phyloP scores from a whole-genome alignment of 2,888 invertebrate genomes.

The Heliconius ismenius region DNA sequence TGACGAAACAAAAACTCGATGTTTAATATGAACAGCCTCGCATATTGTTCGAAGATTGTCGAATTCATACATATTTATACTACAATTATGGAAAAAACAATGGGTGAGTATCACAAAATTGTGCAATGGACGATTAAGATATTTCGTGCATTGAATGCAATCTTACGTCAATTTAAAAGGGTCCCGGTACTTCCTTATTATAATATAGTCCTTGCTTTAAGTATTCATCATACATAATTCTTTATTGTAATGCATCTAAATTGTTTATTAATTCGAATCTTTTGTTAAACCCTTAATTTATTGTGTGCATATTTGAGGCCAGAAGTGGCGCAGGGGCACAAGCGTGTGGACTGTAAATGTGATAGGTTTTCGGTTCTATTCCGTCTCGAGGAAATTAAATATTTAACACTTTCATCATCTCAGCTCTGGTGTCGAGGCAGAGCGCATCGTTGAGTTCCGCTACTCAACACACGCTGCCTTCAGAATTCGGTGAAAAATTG shows the following conservation, averaged over 20 bases:
- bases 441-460: too few relatives aligned
- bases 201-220: not conserved
- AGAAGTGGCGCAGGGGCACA: too few relatives aligned
- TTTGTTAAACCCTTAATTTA: not conserved
- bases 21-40: conserved; percentile 64
- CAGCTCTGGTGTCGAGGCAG: too few relatives aligned
- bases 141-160: conserved; percentile 40
- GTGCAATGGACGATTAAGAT: conserved; percentile 49
- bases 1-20: conserved; percentile 69
- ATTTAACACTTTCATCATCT: too few relatives aligned
- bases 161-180: conserved; percentile 25
- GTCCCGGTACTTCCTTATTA: conserved; percentile 19
- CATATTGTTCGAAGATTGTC: conserved; percentile 63
- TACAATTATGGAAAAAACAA: conserved; percentile 75
- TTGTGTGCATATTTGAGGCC: not conserved
- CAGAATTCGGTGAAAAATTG: too few relatives aligned
- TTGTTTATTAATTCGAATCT: not conserved
- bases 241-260: conserved; percentile 10
- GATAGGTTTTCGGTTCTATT: too few relatives aligned
- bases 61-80: conserved; percentile 75
- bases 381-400: too few relatives aligned
- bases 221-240: not conserved
- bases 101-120: conserved; percentile 70
- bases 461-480: too few relatives aligned
- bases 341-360: too few relatives aligned